Base-by-base conservation (phyloP, 2,113 vertebrate species). In the Anarrhichthys ocellatus region DNA sequence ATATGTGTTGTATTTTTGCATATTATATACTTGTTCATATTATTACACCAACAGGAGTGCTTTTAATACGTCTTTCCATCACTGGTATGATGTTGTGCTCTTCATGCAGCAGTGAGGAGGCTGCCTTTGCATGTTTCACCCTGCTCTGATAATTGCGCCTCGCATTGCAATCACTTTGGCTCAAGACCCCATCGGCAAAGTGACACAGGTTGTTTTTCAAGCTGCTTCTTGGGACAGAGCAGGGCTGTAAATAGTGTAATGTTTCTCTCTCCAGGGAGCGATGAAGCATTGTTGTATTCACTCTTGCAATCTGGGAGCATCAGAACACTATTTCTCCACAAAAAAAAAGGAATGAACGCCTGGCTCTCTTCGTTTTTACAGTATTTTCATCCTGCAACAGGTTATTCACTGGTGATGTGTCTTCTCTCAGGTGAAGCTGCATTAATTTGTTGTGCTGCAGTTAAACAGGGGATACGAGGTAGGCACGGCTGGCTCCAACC, bases 61-160 rank as follows among this genome's bases (percentile, higher is more conserved):
- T 8, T 62, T 73, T 77, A 34, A 34, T 20, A 32, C 46, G 56
- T 52, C 72, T 58, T 65, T 78, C 20, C 67, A 86, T 82, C 78
- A 81, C 42, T 5, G 64, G 9, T 10, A 20, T 4, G 38, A 9
- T 56, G 61, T 6, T 42, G 48, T 27, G 42, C 24, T 54, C 68
- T 58, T 50, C 48, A 15, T 62, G 40, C 81, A 62, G 76, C 22
- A 10, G 58, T 6, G 54, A 70, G 64, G 65, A 76, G 29, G 56
- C 59, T 80, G 70, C 74, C 78, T 80, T 70, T 77, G 67, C 82
- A 38, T 59, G 84, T 34, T 34, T 81, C 42, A 62, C 67, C 77
- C 65, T 44, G 71, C 81, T 83, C 87, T 78, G 85, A 90, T 93
- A 92, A 93, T 92, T 91, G 86, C 73, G n/a, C 81, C 82, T 78